These are phyloP conservation scores for Montipora cactus DNA, from an alignment of 64 coral and sea anemone genomes.

Conservation along the genomic window DNA sequence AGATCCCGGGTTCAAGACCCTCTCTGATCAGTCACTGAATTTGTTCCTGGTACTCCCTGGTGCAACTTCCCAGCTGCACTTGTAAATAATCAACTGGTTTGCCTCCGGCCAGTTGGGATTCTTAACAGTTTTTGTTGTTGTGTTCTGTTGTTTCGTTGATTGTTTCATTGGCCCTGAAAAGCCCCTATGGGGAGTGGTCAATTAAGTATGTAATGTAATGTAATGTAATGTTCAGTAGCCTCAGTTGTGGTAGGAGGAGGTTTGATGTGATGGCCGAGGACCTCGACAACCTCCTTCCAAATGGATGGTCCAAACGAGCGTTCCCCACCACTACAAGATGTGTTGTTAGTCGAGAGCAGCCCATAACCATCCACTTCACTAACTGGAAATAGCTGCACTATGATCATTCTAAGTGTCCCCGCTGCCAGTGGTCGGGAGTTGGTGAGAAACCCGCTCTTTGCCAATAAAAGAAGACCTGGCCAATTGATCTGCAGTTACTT, in stretches of 20 bases:
- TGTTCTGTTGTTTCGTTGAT: too few species aligned
- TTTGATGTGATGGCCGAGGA: conserved; percentile 30
- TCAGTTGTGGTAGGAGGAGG: not conserved
- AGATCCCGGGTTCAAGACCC: too few species aligned
- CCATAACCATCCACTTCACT: not conserved
- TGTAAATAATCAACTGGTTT: too few species aligned
- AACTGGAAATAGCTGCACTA: not conserved
- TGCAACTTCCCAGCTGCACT: too few species aligned
- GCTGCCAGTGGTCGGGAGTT: conserved; percentile 27
- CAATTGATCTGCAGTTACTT: conserved; percentile 11
- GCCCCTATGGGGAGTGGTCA: too few species aligned
- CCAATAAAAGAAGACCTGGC: conserved; percentile 38
- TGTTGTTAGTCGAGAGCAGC: conserved; percentile 8
- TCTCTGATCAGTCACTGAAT: too few species aligned
- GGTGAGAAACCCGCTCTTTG: conserved; percentile 15
- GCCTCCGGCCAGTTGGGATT: too few species aligned
- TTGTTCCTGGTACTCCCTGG: too few species aligned
- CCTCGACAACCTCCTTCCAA: conserved; percentile 18
- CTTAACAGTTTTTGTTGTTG: too few species aligned
- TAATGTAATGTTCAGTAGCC: not conserved
- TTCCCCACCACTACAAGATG: conserved; percentile 19
- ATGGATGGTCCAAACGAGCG: conserved; percentile 35
- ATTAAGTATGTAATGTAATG: too few species aligned
- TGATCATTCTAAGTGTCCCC: conserved; percentile 33
- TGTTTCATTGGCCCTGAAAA: too few species aligned